A percentile compares a stretch with the other conserved stretches of the same genome.
phyloP scores from a whole-genome alignment of 2,113 vertebrate genomes.

The Thunnus thynnus region DNA sequence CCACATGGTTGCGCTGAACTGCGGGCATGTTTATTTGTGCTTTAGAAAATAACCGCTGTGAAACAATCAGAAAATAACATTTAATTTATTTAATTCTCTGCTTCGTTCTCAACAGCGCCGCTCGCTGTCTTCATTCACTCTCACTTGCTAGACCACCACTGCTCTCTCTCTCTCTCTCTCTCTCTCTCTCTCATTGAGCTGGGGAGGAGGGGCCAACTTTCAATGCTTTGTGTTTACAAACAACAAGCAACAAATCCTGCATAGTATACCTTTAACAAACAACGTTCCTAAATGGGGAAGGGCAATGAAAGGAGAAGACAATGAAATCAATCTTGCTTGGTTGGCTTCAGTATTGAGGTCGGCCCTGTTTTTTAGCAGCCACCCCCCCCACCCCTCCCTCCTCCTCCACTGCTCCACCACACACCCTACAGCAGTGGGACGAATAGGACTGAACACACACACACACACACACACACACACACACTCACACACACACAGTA shows the following conservation, averaged over 20 bases:
- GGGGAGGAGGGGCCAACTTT: too few relatives aligned
- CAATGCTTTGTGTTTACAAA: too few relatives aligned
- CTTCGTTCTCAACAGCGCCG: background rate
- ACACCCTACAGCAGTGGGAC: slow-evolving; percentile 30
- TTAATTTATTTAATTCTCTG: background rate
- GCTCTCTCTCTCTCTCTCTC: too few relatives aligned
- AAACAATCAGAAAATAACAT: too few relatives aligned
- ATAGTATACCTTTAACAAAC: slow-evolving; percentile 47
- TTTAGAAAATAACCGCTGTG: too few relatives aligned
- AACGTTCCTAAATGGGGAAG: slow-evolving; percentile 55
- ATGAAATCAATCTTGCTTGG: slow-evolving; percentile 77
- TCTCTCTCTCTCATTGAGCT: too few relatives aligned
- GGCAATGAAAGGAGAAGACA: slow-evolving; percentile 63
- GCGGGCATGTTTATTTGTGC: too few relatives aligned
- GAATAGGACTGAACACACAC: slow-evolving; percentile 43
- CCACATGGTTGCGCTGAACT: too few relatives aligned
- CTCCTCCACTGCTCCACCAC: slow-evolving; percentile 2
- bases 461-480: slow-evolving; percentile 60
- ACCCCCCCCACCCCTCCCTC: too few relatives aligned
- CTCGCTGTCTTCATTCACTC: background rate
- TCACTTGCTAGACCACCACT: too few relatives aligned
- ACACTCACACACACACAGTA: slow-evolving; percentile 42
- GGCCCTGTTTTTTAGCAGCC: slow-evolving; percentile 41
- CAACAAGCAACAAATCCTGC: too few relatives aligned
- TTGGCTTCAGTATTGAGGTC: slow-evolving; percentile 68